Base-by-base conservation (phyloP, 2,113 vertebrate genomes). In the Jaculus jaculus region DNA sequence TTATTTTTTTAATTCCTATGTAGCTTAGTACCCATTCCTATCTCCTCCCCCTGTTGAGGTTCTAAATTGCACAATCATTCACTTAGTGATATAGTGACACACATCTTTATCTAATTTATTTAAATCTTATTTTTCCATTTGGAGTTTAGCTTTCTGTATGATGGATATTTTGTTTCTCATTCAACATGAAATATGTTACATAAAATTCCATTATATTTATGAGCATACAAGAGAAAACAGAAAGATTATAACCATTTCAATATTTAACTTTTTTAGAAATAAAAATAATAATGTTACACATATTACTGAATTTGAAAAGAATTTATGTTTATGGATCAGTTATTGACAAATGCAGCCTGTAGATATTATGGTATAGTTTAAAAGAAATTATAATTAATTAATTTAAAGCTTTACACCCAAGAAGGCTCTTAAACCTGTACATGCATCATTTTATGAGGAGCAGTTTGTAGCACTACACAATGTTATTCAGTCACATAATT, bases 211-310 rank as follows among this genome's bases (percentile, higher is more conserved):
- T 89, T 75, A 30, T 69, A 72, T 86, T 92, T 80, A 32, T 89
- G 16, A 87, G 42, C 26, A n/a, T 74, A 51, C 65, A 85, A 83
- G 9, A 21, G 58, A 92, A 93, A 95, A 60, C 51, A 91, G 47
- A 92, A 93, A 93, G 68, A 23, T n/a, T 28, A 71, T 66, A 94
- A 42, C 61, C 92, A 66, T 87, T 95, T 95, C 42, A 79, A 30
- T 63, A 39, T 60, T 95, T 89, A 73, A 68, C 61, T 51, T 24
- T 79, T 84, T 80, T 37, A 75, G 91, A 68, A 84, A 77, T 74
- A 58, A 95, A 96, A 96, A 91, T 73, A n/a, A 80, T 92, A 94
- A 72, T 84, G 20, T 89, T 87, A 74, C 66, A 87, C 54, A 89
- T 92, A 65, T 81, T 95, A 72, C 71, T 89, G 47, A 87, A 66